Conservation (phyloP, 2,113 vertebrate species). For the Origma solitaria region DNA sequence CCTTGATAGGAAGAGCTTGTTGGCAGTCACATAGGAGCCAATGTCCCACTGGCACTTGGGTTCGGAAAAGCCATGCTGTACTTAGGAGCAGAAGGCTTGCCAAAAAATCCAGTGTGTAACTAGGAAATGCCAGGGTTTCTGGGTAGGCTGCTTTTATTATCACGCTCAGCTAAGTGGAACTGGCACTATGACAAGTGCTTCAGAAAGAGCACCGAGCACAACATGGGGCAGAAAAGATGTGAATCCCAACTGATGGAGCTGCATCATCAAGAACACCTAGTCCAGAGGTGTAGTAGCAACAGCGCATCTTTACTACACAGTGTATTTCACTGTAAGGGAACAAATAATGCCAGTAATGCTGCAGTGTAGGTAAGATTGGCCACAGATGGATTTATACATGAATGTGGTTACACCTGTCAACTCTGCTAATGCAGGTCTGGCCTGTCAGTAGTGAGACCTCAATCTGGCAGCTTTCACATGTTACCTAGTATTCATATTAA, state of each 20-base stretch:
- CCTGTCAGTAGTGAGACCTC: not conserved
- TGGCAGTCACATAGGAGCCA: not conserved
- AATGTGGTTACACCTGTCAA: not conserved
- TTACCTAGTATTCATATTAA: not conserved
- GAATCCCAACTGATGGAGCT: not conserved
- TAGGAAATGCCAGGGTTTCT: not conserved
- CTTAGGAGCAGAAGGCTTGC: not conserved
- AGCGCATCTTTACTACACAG: not conserved
- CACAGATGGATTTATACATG: not conserved
- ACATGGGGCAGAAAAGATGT: not conserved
- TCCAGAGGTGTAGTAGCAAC: not conserved
- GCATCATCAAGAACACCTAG: not conserved
- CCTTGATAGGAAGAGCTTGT: not conserved
- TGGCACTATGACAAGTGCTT: not conserved
- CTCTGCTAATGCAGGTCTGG: not conserved
- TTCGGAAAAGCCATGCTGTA: not conserved
- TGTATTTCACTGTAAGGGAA: not conserved
- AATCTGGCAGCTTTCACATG: not conserved
- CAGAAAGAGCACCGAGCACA: not conserved
- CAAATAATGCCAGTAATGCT: fast-evolving
- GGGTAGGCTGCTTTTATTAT: not conserved
- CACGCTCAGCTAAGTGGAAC: not conserved
- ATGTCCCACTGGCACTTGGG: not conserved
- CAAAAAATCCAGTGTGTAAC: not conserved
- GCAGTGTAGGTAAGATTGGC: not conserved